These are phyloP conservation scores for Tylochromis polylepis DNA, from an alignment of 2,113 vertebrate species.

Conservation along the genomic window DNA sequence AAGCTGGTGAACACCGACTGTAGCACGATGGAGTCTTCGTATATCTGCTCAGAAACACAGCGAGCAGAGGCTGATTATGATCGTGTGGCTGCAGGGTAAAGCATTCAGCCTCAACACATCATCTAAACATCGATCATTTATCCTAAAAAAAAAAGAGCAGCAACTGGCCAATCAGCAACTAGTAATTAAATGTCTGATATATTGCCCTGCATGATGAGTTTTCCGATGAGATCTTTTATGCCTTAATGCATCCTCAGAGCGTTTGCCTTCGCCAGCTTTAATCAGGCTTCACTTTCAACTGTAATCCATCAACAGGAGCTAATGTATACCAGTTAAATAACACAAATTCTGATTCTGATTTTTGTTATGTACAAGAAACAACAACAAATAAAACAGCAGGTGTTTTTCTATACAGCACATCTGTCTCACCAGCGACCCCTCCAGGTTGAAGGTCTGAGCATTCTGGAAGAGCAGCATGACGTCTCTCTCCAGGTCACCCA, in stretches of 20 bases:
- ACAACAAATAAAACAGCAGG: not conserved
- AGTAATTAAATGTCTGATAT: not conserved
- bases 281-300: not conserved
- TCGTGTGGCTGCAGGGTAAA: not conserved
- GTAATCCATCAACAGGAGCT: not conserved
- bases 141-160: not conserved
- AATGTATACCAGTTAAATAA: not conserved
- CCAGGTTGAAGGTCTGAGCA: conserved; percentile 92
- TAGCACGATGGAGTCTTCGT: conserved; percentile 90
- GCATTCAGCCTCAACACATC: not conserved
- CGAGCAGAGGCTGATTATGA: not conserved
- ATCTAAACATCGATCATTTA: not conserved
- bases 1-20: conserved; percentile 92
- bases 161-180: not conserved
- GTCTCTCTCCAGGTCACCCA: conserved; percentile 89
- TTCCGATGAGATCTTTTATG: not conserved
- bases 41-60: conserved; percentile 73
- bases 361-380: not conserved
- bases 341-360: not conserved
- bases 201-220: not conserved
- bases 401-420: not conserved
- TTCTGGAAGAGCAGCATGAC: conserved; percentile 95
- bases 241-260: not conserved
- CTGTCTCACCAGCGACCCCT: conserved; percentile 85
- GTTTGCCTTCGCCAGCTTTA: not conserved